Evolutionary conservation across 2,113 vertebrate species (phyloP).

Genomic region (Ramphastos sulfuratus): DNA sequence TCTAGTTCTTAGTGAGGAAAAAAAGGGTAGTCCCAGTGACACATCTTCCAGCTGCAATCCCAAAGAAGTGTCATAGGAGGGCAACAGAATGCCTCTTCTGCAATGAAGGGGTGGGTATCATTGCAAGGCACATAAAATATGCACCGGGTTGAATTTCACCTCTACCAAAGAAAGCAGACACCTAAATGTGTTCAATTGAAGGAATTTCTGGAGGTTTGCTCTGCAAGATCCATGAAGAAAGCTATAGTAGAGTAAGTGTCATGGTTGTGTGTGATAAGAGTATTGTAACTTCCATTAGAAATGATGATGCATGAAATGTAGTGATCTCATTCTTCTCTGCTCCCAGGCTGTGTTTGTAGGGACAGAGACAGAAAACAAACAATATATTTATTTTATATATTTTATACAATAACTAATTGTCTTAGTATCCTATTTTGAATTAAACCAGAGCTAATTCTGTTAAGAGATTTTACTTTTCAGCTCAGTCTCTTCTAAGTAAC

Average conservation of each 20-base stretch:
- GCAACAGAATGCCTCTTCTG: background rate
- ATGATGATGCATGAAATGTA: background rate
- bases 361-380: background rate
- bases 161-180: background rate
- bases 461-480: too few species aligned
- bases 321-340: background rate
- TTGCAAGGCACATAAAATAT: background rate
- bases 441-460: too few species aligned
- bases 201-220: background rate
- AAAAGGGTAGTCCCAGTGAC: conserved; percentile 12
- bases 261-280: background rate
- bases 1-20: background rate
- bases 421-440: background rate
- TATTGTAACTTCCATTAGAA: background rate
- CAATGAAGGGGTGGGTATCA: background rate
- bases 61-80: background rate
- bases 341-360: background rate
- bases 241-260: background rate
- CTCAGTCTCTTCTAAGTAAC: too few species aligned
- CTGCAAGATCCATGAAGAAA: background rate
- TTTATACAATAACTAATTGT: background rate
- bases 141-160: background rate
- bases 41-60: conserved; percentile 29
- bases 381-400: too few species aligned
- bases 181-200: background rate